A percentile compares a stretch with the other conserved stretches of the same genome.
Conservation (phyloP, 1,140 invertebrate species). For the Globodera rostochiensis region DNA sequence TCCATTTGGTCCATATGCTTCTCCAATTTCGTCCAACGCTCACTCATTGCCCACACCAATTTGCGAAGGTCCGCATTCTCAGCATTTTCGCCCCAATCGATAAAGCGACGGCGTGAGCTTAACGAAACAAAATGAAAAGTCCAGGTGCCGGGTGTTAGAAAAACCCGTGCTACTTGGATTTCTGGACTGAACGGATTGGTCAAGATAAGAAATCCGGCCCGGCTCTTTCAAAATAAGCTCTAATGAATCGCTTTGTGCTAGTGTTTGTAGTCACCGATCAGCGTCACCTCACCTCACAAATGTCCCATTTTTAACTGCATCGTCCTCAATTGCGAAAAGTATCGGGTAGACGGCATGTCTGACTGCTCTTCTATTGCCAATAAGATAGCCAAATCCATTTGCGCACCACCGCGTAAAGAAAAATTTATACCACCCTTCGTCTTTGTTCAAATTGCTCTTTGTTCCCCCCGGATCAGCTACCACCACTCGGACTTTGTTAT, state of each 20-base stretch:
- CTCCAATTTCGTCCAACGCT: slow-evolving; percentile 49
- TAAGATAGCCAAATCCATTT: slow-evolving; percentile 36
- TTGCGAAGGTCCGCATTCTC: slow-evolving; percentile 46
- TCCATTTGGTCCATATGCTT: slow-evolving; percentile 28
- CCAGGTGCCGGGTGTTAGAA: too few relatives aligned
- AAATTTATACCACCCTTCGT: slow-evolving; percentile 54
- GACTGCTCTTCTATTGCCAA: slow-evolving; percentile 40
- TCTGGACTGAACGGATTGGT: too few relatives aligned
- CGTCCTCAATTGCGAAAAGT: slow-evolving; percentile 58
- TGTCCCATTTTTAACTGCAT: slow-evolving; percentile 40
- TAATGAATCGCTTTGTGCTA: too few relatives aligned
- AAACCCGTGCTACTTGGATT: too few relatives aligned
- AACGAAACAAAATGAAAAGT: slow-evolving; percentile 13
- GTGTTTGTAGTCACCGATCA: too few relatives aligned
- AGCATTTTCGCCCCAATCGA: slow-evolving; percentile 45
- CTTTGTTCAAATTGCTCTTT: slow-evolving; percentile 50
- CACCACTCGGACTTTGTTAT: slow-evolving; percentile 55
- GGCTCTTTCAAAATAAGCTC: slow-evolving; percentile 6
- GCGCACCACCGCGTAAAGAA: slow-evolving; percentile 58
- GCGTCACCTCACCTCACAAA: slow-evolving; percentile 50
- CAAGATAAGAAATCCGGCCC: too few relatives aligned
- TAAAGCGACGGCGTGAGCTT: slow-evolving; percentile 42
- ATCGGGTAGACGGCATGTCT: slow-evolving; percentile 54
- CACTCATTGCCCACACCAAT: slow-evolving; percentile 56
- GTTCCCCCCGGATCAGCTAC: slow-evolving; percentile 61